Base-by-base conservation (phyloP, 92 coral and sea anemone genomes). In the Metridium senile region DNA sequence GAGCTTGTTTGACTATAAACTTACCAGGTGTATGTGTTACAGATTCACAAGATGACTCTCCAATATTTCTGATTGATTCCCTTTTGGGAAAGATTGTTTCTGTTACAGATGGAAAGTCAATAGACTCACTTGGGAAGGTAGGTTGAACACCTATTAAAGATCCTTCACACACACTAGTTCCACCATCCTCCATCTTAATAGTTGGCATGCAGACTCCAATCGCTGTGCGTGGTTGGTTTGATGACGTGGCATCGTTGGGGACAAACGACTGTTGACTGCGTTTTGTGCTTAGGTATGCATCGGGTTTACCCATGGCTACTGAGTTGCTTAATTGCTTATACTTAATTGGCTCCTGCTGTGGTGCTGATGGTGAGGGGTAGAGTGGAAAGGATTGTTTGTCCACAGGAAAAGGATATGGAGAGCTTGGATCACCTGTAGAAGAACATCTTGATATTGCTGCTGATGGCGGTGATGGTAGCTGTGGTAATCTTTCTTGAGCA, bases 171-270 rank as follows among this genome's bases (percentile, higher is more conserved):
- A 66, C 33, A 49, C 35, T 56, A 21, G 65, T 7, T 0, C 34
- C 56, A 46, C 74, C 66, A 1, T 34, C 74, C 32, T 77, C 82
- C 57, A 77, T 51, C 26, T 77, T 77, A 52, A 77, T 56, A 18
- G 82, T 77, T 22, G 82, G 82, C 74, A 77, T 77, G 51, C 82
- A 77, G 3, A 77, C 82, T 20, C 82, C 82, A 0, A 77, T 66
- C 18, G 82, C 82, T 29, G 82, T 77, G 39, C 82, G 74, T 31
- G 74, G 46, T 57, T 65, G 82, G 25, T 32, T 25, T 18, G n/a
- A n/a, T n/a, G 82, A 0, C 9, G 46, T 47, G n/a, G 29, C 29
- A 25, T 74, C 79, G 23, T 19, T 35, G 13, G 33, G 79, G 10
- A 47, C 34, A 1, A 57, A 34, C 7, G 78, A 9, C 11, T 62